These are phyloP conservation scores for Rhynchonema sp. DNA, from an alignment of 2,888 invertebrate species.

Conservation along the genomic window DNA sequence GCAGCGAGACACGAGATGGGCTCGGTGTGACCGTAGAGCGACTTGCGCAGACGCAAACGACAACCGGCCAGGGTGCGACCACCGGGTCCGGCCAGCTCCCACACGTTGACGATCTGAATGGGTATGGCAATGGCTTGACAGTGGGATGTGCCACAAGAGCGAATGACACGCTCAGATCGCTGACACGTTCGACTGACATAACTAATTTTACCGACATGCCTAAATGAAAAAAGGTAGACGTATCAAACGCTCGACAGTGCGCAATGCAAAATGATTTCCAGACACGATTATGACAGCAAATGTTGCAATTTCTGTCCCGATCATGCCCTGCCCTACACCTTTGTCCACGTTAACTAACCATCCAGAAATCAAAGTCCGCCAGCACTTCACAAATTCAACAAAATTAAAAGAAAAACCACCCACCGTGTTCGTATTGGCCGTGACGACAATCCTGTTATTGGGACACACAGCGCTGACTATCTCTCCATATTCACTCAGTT, in stretches of 20 bases:
- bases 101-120: slow-evolving; percentile 61
- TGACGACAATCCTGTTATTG: slow-evolving; percentile 67
- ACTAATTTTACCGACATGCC: too few species aligned
- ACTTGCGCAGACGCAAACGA: slow-evolving; percentile 59
- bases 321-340: too few species aligned
- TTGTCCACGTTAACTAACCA: too few species aligned
- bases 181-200: too few species aligned
- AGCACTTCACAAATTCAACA: too few species aligned
- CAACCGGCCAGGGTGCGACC: slow-evolving; percentile 37
- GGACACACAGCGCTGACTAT: slow-evolving; percentile 79
- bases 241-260: neutral
- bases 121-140: neutral
- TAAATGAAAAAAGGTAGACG: too few species aligned
- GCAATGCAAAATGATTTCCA: neutral
- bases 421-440: slow-evolving; percentile 85
- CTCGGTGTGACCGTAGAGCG: slow-evolving; percentile 85
- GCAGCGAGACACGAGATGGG: slow-evolving; percentile 87
- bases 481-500: slow-evolving; percentile 47
- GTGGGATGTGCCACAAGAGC: too few species aligned
- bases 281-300: slow-evolving; percentile 6
- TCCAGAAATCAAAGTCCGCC: too few species aligned
- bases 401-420: too few species aligned
- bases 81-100: slow-evolving; percentile 47
- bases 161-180: too few species aligned
- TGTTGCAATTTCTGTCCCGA: too few species aligned